phyloP scores from a whole-genome alignment of 2,113 vertebrate genomes.

The Tichodroma muraria region DNA sequence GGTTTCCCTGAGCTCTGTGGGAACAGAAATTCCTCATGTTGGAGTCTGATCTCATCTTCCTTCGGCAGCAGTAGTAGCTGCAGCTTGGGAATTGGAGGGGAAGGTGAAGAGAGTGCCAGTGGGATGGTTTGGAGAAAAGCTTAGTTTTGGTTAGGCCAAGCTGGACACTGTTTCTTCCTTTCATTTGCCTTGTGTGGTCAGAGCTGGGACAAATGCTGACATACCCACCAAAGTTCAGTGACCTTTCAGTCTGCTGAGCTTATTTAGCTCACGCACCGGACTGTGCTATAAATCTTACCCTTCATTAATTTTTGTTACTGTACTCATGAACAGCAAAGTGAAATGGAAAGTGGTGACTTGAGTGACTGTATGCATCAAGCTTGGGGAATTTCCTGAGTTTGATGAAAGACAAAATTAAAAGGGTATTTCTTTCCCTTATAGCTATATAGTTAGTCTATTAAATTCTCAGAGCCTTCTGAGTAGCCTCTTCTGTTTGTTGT shows the following conservation, averaged over 20 bases:
- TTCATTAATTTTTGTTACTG: neutral
- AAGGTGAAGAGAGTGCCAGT: neutral
- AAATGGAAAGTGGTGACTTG: neutral
- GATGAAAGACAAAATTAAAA: neutral
- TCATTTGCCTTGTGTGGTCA: neutral
- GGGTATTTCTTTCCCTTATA: neutral
- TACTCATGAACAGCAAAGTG: neutral
- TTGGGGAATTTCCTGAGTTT: neutral
- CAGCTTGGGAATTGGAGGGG: neutral
- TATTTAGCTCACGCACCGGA: neutral
- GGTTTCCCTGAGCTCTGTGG: slow-evolving; percentile 63
- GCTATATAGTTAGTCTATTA: neutral
- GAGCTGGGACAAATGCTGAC: neutral
- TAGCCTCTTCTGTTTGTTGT: neutral
- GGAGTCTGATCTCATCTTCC: slow-evolving; percentile 42
- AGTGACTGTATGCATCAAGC: neutral
- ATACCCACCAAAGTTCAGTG: neutral
- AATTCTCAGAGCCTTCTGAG: neutral
- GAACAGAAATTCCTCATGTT: slow-evolving; percentile 42
- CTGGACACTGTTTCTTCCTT: neutral
- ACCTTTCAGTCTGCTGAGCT: neutral
- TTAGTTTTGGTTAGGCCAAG: neutral
- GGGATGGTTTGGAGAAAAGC: neutral
- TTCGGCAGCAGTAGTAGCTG: neutral
- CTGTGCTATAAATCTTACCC: neutral